A percentile compares a stretch with the other conserved stretches of the same genome.
Evolutionary conservation across 2,113 vertebrate species (phyloP).

Genomic region (Pterocles burchelli): DNA sequence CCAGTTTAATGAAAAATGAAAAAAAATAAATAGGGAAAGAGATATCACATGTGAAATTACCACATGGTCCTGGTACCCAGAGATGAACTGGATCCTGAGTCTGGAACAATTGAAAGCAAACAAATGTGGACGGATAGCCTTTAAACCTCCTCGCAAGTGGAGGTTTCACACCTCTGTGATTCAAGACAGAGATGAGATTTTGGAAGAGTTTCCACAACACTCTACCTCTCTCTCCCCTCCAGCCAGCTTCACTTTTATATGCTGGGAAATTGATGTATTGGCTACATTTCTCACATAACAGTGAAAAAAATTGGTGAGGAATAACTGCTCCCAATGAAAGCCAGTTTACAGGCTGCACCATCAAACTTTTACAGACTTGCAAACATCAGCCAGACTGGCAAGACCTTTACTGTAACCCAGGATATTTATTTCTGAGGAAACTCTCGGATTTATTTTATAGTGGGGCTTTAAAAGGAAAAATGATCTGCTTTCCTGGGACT

Average conservation of each 20-base stretch:
- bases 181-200: not conserved
- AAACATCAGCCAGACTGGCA: not conserved
- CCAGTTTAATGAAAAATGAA: not conserved
- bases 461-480: not conserved
- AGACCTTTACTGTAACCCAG: not conserved
- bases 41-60: not conserved
- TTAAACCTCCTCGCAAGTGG: not conserved
- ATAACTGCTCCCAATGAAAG: not conserved
- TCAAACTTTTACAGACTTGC: not conserved
- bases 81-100: not conserved
- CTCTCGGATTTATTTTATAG: not conserved
- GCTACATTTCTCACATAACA: not conserved
- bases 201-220: not conserved
- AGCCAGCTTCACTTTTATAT: not conserved
- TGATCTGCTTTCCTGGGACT: not conserved
- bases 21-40: not conserved
- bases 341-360: not conserved
- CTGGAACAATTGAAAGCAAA: not conserved
- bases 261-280: not conserved
- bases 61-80: not conserved
- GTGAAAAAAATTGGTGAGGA: not conserved
- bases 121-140: rapidly evolving
- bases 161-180: not conserved
- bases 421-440: not conserved
- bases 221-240: not conserved